Evolutionary conservation across 2,888 invertebrate genomes (phyloP).

Genomic region (Chrysolina oricalcia): DNA sequence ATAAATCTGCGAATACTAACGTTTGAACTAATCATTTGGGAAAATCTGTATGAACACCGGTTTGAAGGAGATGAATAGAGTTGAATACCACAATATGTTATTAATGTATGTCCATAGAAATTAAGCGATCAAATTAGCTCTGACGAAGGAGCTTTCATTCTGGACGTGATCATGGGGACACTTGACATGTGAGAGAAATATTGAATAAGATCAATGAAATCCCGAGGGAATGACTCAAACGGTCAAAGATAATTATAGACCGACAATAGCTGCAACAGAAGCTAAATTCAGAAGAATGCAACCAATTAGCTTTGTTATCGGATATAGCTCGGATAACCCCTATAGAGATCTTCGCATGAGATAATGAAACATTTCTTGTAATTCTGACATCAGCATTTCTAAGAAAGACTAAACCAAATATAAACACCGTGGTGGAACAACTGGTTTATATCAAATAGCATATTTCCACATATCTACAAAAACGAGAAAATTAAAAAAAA

Average conservation of each 20-base stretch:
- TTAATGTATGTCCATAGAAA: background rate
- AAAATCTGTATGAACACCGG: background rate
- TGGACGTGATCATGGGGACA: slow-evolving; percentile 2
- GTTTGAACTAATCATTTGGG: background rate
- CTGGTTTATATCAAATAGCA: no score
- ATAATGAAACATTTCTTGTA: background rate
- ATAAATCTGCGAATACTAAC: no score
- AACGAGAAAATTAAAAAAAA: no score
- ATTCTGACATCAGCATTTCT: slow-evolving; percentile 1
- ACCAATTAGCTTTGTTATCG: slow-evolving; percentile 45
- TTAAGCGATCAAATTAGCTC: background rate
- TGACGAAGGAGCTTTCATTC: background rate
- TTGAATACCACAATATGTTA: no score
- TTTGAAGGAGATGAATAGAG: no score
- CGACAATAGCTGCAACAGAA: slow-evolving; percentile 23
- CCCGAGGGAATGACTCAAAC: slow-evolving; percentile 9
- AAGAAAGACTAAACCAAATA: background rate
- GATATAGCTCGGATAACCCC: slow-evolving; percentile 43
- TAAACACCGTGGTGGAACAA: background rate
- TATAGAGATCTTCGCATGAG: slow-evolving; percentile 14
- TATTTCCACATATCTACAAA: no score
- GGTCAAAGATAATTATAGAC: slow-evolving; percentile 34
- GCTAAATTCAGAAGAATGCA: slow-evolving; percentile 42
- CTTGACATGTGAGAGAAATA: slow-evolving; percentile 18
- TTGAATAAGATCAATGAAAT: slow-evolving; percentile 3